phyloP scores from a whole-genome alignment of 2,113 vertebrate genomes.

The Actenoides hombroni region DNA sequence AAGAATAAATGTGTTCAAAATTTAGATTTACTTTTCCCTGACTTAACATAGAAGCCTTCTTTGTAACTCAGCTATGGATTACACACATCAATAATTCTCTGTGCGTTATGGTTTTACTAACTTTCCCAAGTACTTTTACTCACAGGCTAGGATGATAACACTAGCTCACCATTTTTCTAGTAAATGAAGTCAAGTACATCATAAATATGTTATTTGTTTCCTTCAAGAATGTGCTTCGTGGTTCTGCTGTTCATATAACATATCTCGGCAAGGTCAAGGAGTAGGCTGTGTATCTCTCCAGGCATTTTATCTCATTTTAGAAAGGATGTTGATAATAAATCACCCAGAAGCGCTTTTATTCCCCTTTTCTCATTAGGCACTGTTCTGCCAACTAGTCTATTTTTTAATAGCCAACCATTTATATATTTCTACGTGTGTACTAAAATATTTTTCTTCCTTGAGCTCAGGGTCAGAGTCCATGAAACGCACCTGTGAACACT shows the following conservation, averaged over 20 bases:
- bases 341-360: constrained; percentile 74
- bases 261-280: constrained; percentile 62
- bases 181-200: constrained; percentile 70
- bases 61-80: neutral
- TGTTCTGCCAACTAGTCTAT: neutral
- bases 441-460: constrained; percentile 27
- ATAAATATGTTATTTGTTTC: constrained; percentile 67
- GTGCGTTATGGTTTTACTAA: neutral
- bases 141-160: constrained; percentile 41
- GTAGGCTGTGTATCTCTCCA: neutral
- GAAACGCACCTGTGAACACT: neutral
- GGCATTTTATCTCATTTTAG: constrained; percentile 63
- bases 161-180: constrained; percentile 63
- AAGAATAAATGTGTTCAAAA: neutral
- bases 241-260: constrained; percentile 50
- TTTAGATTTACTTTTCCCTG: neutral
- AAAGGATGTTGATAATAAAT: constrained; percentile 77
- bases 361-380: constrained; percentile 74
- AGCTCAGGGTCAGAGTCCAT: neutral
- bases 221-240: constrained; percentile 57
- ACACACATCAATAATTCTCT: neutral
- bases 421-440: neutral
- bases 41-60: neutral
- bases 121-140: neutral
- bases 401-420: constrained; percentile 31